Percentiles rank a stretch among this genome's conserved stretches.
Evolutionary conservation across 2,113 vertebrate genomes (phyloP).

Genomic region (Leucopsar rothschildi): DNA sequence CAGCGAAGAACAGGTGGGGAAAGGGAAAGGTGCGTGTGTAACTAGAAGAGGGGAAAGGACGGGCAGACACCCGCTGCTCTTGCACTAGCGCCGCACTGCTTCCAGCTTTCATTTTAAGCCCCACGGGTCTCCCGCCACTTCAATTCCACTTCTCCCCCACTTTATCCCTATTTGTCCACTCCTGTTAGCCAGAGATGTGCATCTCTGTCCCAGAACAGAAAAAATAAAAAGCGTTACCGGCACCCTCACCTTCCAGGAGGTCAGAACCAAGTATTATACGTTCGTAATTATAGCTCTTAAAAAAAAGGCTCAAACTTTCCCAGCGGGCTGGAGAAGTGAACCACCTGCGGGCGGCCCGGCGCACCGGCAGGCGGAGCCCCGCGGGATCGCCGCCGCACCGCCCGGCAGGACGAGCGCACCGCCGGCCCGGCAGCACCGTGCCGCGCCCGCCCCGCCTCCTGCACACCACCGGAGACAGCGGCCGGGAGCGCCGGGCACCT

Average conservation of each 20-base stretch:
- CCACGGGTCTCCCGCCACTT: neutral
- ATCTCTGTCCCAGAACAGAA: neutral
- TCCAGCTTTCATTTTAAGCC: neutral
- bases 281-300: neutral
- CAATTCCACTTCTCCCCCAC: neutral
- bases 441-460: too few relatives aligned
- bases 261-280: neutral
- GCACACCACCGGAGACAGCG: neutral
- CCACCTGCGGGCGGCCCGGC: neutral
- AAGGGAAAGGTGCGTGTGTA: fast-evolving
- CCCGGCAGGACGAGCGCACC: neutral
- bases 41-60: neutral
- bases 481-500: neutral
- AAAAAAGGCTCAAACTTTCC: neutral
- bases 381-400: neutral
- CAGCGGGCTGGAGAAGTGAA: neutral
- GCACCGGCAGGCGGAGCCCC: neutral
- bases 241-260: neutral
- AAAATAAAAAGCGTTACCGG: too few relatives aligned
- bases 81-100: neutral
- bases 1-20: neutral
- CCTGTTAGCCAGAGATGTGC: neutral
- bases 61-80: neutral
- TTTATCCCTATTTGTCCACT: neutral
- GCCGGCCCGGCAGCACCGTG: neutral